Percentiles rank a stretch among this genome's conserved stretches.
phyloP scores from a whole-genome alignment of 2,888 invertebrate species.

The Hypolimnas misippus region DNA sequence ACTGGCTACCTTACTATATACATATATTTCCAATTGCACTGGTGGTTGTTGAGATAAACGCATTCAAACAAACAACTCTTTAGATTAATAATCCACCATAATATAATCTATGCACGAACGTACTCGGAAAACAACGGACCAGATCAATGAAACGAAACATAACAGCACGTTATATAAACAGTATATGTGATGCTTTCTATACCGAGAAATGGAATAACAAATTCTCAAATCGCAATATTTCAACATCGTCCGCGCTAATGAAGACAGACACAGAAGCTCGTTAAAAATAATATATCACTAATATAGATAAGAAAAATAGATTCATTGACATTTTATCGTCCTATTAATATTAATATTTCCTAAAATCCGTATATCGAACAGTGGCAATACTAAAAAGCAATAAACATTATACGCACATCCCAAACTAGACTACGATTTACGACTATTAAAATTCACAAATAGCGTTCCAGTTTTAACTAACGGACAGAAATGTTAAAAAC shows the following conservation, averaged over 20 bases:
- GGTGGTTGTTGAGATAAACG: no score
- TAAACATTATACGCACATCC: slow-evolving; percentile 45
- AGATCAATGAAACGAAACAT: no score
- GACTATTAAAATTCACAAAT: slow-evolving; percentile 63
- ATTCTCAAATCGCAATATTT: background rate
- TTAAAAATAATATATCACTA: background rate
- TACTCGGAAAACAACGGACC: no score
- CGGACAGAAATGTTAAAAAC: slow-evolving; percentile 57
- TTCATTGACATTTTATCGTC: slow-evolving; percentile 20
- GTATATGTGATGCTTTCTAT: no score
- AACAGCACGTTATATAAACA: no score
- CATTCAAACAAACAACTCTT: no score
- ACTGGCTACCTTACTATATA: no score
- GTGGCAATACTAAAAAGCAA: slow-evolving; percentile 18
- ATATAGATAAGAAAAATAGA: slow-evolving; percentile 2
- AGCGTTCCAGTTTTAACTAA: slow-evolving; percentile 56
- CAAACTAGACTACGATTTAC: slow-evolving; percentile 58
- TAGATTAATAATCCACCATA: no score
- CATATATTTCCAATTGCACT: no score
- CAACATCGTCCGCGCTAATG: background rate
- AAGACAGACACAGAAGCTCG: background rate
- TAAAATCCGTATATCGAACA: slow-evolving; percentile 31
- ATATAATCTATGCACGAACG: no score
- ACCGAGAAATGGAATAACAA: background rate
- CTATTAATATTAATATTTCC: slow-evolving; percentile 24